Base-by-base conservation (phyloP, 2,888 invertebrate genomes). In the Dysmachus trigonus region DNA sequence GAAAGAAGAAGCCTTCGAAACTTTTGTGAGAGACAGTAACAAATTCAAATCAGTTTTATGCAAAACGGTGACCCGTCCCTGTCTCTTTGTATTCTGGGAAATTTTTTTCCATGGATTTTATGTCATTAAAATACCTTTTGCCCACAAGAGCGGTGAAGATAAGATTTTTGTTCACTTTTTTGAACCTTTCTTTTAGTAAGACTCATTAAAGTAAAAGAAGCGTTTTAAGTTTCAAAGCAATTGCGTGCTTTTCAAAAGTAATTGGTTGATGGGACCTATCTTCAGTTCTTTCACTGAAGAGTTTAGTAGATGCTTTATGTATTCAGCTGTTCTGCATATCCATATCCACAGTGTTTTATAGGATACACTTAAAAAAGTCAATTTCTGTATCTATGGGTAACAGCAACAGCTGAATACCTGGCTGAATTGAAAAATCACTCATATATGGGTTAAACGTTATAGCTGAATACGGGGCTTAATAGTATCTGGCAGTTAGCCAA, bases 1-100 rank as follows among this genome's bases (percentile, higher is more conserved):
- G 90, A 91, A 90, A 88, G 89, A 90, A 91, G 89, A 90, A 91
- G 90, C 90, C 91, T 15, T 90, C 90, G n/a, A 90, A 35, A 90
- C 91, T 90, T 91, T 90, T 91, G 90, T 90, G 89, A 35, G 33
- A 18, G 33, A 81, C 47, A 41, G 77, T 33, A 81, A 81, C 53
- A 81, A 81, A 81, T 81, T 81, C 53, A 62, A 81, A 81, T 81
- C 33, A 53, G 22, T 53, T 62, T 41, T 81, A 81, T 81, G 81
- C 81, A 81, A 53, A 81, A 81, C 53, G 8, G 47, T 47, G 62
- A 81, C n/a, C 18, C 53, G 79, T 51, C 71, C 41, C 33, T 15
- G 27, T 30, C 30, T 30, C 38, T 83, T 72, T 83, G 83, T 72
- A 72, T 71, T 62, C 41, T 41, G 71, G 10, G 62, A 62, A 62